phyloP scores from a whole-genome alignment of 2,113 vertebrate genomes.

The Chaetodon auriga region DNA sequence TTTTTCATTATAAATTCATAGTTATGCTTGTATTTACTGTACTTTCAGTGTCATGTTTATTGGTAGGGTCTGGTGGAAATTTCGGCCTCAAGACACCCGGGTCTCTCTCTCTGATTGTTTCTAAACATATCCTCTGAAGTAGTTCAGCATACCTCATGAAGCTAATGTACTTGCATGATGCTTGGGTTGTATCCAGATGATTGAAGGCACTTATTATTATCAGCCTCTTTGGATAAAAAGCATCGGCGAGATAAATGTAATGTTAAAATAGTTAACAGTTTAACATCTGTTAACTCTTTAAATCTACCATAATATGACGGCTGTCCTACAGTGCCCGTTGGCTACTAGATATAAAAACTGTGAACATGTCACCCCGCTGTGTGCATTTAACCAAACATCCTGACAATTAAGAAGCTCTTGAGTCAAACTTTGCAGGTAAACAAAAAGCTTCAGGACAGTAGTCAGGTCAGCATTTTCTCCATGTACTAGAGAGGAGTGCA shows the following conservation, averaged over 20 bases:
- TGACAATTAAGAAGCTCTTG: neutral
- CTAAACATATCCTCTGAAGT: no score
- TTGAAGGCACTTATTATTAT: neutral
- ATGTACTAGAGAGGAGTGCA: neutral
- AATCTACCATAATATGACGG: neutral
- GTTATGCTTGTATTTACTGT: neutral
- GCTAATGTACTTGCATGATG: neutral
- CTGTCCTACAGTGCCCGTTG: neutral
- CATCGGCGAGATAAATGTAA: neutral
- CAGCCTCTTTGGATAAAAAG: neutral
- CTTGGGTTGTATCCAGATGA: neutral
- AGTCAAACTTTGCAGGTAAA: neutral
- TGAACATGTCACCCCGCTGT: neutral
- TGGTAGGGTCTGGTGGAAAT: neutral
- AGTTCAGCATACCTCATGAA: neutral
- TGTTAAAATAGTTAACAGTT: neutral
- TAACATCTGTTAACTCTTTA: no score
- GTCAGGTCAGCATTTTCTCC: no score
- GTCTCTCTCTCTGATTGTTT: neutral
- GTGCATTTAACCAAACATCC: neutral
- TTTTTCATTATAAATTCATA: neutral
- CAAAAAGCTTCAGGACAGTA: no score
- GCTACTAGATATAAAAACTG: neutral
- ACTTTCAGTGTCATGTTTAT: neutral
- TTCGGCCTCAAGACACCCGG: no score